phyloP scores from a whole-genome alignment of 2,888 invertebrate genomes.

The Piscicola geometra region DNA sequence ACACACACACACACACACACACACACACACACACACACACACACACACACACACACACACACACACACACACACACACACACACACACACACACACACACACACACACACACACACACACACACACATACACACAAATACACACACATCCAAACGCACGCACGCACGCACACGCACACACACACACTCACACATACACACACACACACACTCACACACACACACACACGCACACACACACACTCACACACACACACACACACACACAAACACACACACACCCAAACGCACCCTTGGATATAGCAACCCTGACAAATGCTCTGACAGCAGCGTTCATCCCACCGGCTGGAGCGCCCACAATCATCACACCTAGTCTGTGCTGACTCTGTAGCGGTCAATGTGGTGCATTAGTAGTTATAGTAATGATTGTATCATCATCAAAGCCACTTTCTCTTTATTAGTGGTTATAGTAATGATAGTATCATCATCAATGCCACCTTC shows the following conservation, averaged over 20 bases:
- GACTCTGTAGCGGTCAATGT: conserved; percentile 59
- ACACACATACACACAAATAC: conserved; percentile 66
- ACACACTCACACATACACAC: neutral
- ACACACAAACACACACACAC: neutral
- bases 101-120: no score
- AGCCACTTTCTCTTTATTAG: neutral
- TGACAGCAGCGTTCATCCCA: conserved; percentile 97
- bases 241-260: no score
- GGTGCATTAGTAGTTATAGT: neutral
- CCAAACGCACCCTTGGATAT: conserved; percentile 66
- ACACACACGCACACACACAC: neutral
- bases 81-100: no score
- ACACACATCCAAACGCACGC: neutral
- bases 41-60: neutral
- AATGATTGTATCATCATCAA: conserved; percentile 2
- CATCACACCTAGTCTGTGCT: conserved; percentile 80
- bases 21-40: neutral
- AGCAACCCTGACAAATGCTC: conserved; percentile 91
- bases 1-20: no score
- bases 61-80: neutral
- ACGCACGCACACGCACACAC: no score
- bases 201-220: neutral
- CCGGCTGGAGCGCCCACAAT: conserved; percentile 98
- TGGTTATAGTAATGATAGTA: neutral
- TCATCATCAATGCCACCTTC: conserved; percentile 2